A percentile compares a stretch with the other conserved stretches of the same genome.
Conservation (phyloP, 1,140 invertebrate genomes). For the Phenacoccus solenopsis region DNA sequence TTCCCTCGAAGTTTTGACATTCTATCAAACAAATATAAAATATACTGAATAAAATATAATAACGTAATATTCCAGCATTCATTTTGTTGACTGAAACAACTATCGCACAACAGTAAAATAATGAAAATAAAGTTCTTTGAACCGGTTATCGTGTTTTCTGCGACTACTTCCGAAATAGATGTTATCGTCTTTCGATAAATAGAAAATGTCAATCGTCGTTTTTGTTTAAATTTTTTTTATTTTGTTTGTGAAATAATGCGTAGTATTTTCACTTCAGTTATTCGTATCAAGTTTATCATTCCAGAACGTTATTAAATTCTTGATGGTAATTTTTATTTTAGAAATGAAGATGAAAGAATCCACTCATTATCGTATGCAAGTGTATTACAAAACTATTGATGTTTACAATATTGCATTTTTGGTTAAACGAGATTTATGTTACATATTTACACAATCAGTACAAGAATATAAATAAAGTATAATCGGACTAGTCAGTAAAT, state of each 20-base stretch:
- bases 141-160: background rate
- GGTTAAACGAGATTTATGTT: too few species aligned
- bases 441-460: slow-evolving; percentile 3
- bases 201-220: background rate
- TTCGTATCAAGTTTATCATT: too few species aligned
- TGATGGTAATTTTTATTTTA: too few species aligned
- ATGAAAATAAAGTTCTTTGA: slow-evolving; percentile 5
- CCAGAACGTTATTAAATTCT: too few species aligned
- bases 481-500: background rate
- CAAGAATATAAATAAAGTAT: background rate
- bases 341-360: too few species aligned
- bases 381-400: too few species aligned
- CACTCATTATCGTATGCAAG: too few species aligned
- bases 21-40: background rate
- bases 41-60: background rate
- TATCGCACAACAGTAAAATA: background rate
- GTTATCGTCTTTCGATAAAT: background rate
- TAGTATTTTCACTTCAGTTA: too few species aligned
- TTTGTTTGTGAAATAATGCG: background rate
- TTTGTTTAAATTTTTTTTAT: background rate
- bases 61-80: background rate
- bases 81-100: background rate
- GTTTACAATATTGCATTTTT: too few species aligned
- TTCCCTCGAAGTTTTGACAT: background rate
- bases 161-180: background rate